Conservation (phyloP, 2,797 vertebrate genomes). For the Ptychobarbus kaznakovi region DNA sequence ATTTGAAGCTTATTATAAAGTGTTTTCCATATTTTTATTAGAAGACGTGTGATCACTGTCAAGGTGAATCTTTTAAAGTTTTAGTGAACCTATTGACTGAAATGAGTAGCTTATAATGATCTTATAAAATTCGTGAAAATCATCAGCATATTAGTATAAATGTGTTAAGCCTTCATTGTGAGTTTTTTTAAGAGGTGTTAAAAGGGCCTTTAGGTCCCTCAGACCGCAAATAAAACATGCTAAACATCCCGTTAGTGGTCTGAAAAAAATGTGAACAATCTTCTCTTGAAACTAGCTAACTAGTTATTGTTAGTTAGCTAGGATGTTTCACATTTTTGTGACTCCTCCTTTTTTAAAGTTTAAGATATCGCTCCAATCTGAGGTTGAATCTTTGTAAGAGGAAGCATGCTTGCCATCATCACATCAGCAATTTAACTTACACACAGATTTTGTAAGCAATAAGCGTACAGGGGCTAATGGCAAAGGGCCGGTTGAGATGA, state of each 20-base stretch:
- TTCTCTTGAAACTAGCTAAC: neutral
- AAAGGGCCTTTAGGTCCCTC: neutral
- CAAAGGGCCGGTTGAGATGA: neutral
- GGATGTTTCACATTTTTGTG: conserved; percentile 1
- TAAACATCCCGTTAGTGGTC: neutral
- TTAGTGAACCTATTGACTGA: too few relatives aligned
- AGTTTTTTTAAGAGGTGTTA: neutral
- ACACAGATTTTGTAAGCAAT: conserved; percentile 7
- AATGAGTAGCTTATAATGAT: too few relatives aligned
- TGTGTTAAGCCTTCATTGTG: neutral
- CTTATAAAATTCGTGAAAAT: neutral
- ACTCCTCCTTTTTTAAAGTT: neutral
- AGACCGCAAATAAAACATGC: neutral
- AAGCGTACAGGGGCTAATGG: neutral
- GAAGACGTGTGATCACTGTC: neutral
- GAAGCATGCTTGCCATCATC: neutral
- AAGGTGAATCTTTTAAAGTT: neutral
- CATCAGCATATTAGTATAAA: neutral
- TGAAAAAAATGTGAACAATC: neutral
- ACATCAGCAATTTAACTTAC: neutral
- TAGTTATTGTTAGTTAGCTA: neutral
- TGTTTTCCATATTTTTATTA: neutral
- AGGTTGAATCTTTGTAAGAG: neutral
- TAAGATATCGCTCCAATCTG: neutral
- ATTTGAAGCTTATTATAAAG: neutral